Base-by-base conservation (phyloP, 2,888 invertebrate species). In the Ectemnius continuus region DNA sequence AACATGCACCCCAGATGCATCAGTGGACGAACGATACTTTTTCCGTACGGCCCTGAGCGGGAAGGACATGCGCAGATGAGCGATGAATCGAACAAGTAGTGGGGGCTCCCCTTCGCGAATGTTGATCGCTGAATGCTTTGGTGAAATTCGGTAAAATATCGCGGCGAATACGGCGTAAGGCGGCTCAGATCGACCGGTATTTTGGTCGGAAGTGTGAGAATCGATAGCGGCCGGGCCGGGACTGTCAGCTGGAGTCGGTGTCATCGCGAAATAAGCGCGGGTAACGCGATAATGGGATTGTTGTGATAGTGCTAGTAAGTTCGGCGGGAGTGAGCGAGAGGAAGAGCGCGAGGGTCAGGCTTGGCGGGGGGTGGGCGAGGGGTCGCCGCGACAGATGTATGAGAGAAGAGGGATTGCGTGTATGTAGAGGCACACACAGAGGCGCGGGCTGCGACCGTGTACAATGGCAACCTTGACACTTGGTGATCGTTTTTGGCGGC, bases 401-500 rank as follows among this genome's bases (percentile, higher is more conserved):
- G 76, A n/a, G 75, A 63, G 75, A 46, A 67, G 59, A 52, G 68
- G 52, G 46, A 62, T 36, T 4, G 11, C 8, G 36, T 36, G 64
- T 61, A 47, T 63, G 64, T 77, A 59, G 72, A 62, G 73, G 62
- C 67, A 67, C 46, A 45, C 47, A 70, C 68, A 64, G 67, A 63
- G 52, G 66, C 56, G 56, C 59, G 61, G 61, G 73, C 70, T 36
- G 36, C 36, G 36, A 36, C 73, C 79, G 75, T 83, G 83, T 85
- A 86, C 87, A 89, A 89, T 88, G 88, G 88, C 88, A 89, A 88
- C 89, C 88, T 89, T 89, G 89, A 89, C 88, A 89, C 87, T 87
- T 83, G 85, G 81, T 85, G 83, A 86, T 84, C 82, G 81, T 83
- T 85, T 88, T 87, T 81, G 82, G 85, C 84, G 84, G 84, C 85